Evolutionary conservation across 2,113 vertebrate species (phyloP), one percentile per base, ranked within the genome.

Genomic region (Oryzias curvinotus): DNA sequence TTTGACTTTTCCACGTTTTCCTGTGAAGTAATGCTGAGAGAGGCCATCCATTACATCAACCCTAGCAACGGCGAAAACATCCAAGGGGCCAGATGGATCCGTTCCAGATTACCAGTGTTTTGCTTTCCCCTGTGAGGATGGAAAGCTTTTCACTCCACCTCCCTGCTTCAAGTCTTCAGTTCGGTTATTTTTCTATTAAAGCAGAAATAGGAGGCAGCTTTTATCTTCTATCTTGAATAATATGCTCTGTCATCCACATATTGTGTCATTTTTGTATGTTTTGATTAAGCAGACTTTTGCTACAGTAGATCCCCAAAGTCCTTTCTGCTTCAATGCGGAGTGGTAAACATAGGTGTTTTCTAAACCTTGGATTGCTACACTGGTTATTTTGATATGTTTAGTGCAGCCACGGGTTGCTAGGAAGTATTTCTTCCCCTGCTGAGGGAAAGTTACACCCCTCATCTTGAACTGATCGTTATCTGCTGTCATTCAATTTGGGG

Each of bases 11-110:
- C 52, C 59, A 42, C 50, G 1, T 52, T 44, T 72, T 77, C 52
- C 49, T 57, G 44, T 82, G 65, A 66, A 68, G 67, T 83, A 52
- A 67, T 69, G 63, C 58, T 71, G 69, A 81, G 43, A 12, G 53
- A 3, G 28, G 30, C 36, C 81, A 81, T 87, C 89, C 86, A 89
- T 92, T 82, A 90, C 89, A 83, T 92, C 90, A 91, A 75, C 85
- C 80, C 65, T 91, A 87, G 85, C 85, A 87, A 82, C 74, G 56
- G 72, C 48, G 65, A 87, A 90, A 91, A 90, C 82, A 90, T 77
- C 30, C 63, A 63, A 44, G 58, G 59, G 74, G 70, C 77, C 85
- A 87, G 26, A 66, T 71, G 76, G 78, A 75, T 71, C 57, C 58
- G 46, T 75, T 85, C 86, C 82, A 88, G 50, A 65, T 78, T 74